Evolutionary conservation across 2,113 vertebrate species (phyloP).

Genomic region (Micronycteris hirsuta): DNA sequence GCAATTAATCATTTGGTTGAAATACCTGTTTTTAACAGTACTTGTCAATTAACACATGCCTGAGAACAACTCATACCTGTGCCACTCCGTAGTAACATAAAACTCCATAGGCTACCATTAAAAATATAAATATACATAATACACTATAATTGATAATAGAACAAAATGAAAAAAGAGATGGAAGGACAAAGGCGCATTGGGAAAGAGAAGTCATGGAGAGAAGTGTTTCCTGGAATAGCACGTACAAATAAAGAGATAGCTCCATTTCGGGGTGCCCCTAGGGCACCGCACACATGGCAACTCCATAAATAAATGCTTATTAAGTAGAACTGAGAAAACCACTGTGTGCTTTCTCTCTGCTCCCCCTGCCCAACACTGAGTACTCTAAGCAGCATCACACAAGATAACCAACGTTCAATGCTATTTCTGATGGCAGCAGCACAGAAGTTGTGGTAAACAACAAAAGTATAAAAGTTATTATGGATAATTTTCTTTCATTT

Average conservation of each 20-base stretch:
- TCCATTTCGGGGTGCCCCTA: background rate
- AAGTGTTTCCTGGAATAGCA: background rate
- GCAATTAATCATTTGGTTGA: background rate
- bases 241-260: background rate
- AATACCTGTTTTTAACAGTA: background rate
- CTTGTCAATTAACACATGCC: background rate
- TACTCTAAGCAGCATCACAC: background rate
- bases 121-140: background rate
- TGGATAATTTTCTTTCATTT: constrained; percentile 49
- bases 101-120: background rate
- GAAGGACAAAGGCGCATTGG: background rate
- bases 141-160: background rate
- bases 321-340: background rate
- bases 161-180: background rate
- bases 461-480: constrained; percentile 42
- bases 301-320: background rate
- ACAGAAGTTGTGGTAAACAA: background rate
- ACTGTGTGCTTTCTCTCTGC: background rate
- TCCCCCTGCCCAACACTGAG: background rate
- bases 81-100: background rate
- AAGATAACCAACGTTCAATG: background rate
- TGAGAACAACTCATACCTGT: background rate
- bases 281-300: background rate
- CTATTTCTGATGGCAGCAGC: background rate
- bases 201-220: background rate